Evolutionary conservation across 1,140 invertebrate genomes (phyloP).

Genomic region (Ceratina australensis): DNA sequence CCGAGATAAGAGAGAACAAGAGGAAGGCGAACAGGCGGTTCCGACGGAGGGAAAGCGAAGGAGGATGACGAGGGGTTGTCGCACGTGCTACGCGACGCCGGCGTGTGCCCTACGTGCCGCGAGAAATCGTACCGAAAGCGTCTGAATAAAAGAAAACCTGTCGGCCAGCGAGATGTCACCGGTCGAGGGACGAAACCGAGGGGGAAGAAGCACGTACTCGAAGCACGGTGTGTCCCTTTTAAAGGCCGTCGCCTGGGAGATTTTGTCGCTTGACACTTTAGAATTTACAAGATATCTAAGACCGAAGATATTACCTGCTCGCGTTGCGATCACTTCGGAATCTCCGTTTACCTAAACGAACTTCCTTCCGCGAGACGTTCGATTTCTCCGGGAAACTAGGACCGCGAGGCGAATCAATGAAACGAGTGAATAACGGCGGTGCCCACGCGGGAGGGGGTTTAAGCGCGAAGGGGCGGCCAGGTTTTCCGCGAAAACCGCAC

Average conservation of each 20-base stretch:
- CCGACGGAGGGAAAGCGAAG: background rate
- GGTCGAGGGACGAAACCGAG: background rate
- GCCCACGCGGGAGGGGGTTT: background rate
- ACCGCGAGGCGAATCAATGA: no score
- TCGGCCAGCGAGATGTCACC: conserved; percentile 15
- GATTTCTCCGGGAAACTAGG: no score
- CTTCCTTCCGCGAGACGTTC: no score
- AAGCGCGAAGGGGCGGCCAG: background rate
- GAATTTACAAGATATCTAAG: no score
- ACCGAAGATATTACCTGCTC: no score
- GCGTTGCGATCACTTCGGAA: no score
- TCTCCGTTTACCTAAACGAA: no score
- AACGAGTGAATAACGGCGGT: background rate
- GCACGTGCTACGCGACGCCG: conserved; percentile 14
- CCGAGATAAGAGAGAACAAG: background rate
- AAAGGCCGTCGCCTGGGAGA: no score
- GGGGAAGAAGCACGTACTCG: background rate
- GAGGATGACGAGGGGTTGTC: background rate
- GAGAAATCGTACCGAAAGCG: conserved; percentile 49
- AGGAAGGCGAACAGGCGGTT: background rate
- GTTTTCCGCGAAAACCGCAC: conserved; percentile 20
- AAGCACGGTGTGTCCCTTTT: background rate
- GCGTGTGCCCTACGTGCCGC: conserved; percentile 18
- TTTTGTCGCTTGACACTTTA: background rate
- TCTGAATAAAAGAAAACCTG: conserved; percentile 62